Evolutionary conservation across 1,140 invertebrate genomes (phyloP).

Genomic region (Ceratitis capitata): DNA sequence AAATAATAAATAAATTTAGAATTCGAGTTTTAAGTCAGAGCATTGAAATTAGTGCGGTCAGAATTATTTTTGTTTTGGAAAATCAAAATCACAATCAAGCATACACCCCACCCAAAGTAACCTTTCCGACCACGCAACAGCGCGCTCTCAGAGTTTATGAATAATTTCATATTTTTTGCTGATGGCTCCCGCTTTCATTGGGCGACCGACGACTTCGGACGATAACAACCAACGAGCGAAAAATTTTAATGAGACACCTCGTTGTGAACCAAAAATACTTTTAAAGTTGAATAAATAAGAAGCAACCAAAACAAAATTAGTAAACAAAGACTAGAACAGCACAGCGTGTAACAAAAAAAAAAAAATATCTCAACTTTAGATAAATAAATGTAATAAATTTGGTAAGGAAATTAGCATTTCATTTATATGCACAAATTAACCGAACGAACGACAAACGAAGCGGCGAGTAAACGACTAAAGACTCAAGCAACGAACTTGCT

Average conservation of each 20-base stretch:
- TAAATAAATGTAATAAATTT: not conserved
- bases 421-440: constrained; percentile 22
- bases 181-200: too few species aligned
- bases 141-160: not conserved
- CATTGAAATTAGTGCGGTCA: too few species aligned
- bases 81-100: too few species aligned
- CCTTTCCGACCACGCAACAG: too few species aligned
- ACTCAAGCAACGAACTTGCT: not conserved
- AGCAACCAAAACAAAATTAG: not conserved
- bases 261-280: not conserved
- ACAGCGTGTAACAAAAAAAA: too few species aligned
- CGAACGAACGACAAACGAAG: not conserved
- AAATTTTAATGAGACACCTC: constrained; percentile 14
- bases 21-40: too few species aligned
- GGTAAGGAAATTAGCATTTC: not conserved
- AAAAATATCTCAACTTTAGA: not conserved
- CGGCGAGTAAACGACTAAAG: not conserved
- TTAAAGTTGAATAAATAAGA: not conserved
- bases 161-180: not conserved
- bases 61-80: too few species aligned
- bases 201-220: not conserved
- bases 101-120: too few species aligned
- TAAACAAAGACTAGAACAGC: not conserved
- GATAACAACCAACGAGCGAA: not conserved
- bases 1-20: too few species aligned